Evolutionary conservation across 2,888 invertebrate species (phyloP), one percentile per base, ranked within the genome.

Genomic region (Diplazon laetatorius): DNA sequence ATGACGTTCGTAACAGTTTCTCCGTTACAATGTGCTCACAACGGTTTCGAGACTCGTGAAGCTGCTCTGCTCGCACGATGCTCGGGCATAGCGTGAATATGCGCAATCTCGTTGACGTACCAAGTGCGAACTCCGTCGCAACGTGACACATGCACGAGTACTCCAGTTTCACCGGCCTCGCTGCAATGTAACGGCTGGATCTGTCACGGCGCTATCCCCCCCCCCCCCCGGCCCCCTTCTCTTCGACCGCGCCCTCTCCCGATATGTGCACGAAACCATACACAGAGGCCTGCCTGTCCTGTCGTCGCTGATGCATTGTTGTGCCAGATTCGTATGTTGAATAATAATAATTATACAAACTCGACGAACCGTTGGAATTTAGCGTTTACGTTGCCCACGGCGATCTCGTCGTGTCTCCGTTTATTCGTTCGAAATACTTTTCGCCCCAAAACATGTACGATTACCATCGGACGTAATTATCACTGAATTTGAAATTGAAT

Each of bases 261-360:
- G 30, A 44, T 42, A 25, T 39, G 57, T 48, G 63, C 69, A 73
- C 68, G 42, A 55, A 37, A 55, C 44, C 57, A 25, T 25, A 39
- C 63, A 65, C 60, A 14, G 37, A 37, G 68, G 30, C 39, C 55
- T 46, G n/a, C 52, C 74, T 42, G 66, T 68, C 42, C 6, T 18
- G 50, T 42, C 48, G 76, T 63, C 57, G 25, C 63, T 50, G 50
- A 39, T 70, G 76, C 70, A 76, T 70, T 70, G 76, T 76, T 69
- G 57, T 35, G 48, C 59, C 76, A 63, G 70, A 70, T 76, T 70
- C 57, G 57, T 50, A 65, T 69, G 69, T 18, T 50, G 70, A 70
- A 70, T 57, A 57, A 75, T 57, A 57, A 75, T 75, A 75, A 76
- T 70, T 20, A 70, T 50, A 16, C 48, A 62, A 59, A 57, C 55